Base-by-base conservation (phyloP, 1,140 invertebrate species). In the Drosophila navojoa region DNA sequence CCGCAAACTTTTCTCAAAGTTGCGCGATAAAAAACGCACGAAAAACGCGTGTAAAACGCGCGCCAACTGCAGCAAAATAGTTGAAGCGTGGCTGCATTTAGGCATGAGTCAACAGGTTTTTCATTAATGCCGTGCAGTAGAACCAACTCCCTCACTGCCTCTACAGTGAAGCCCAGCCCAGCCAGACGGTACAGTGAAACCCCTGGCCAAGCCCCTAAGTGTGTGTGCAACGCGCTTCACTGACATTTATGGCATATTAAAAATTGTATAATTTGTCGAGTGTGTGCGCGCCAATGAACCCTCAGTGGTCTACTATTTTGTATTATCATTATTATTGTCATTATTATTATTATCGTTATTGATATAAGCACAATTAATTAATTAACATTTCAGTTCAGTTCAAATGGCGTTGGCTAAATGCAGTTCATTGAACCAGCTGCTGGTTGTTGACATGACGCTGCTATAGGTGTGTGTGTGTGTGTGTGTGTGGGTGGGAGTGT, bases 291-390 rank as follows among this genome's bases (percentile, higher is more conserved):
- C 22, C 25, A 44, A 2, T 45, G 55, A 29, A 27, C 42, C 42
- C 42, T 16, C 55, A 59, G 9, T 35, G n/a, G 27, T 35, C 50
- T 15, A 13, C 29, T 9, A 61, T 16, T 19, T 16, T 15, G 15
- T 7, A 45, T 45, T 45, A 16, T 15, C 15, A 16, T 45, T 9
- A 25, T 54, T 45, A 42, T 49, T 68, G 25, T 57, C 27, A 63
- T 38, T 29, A 22, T 57, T 58, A 45, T 62, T 38, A 62, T 68
- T 60, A 40, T 35, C 29, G 16, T 63, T 70, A 70, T 70, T 74
- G 67, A 58, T 70, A 71, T 76, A 38, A 73, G 64, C 50, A 58
- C 55, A 71, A 59, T 71, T 71, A 76, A 76, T 76, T 76, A 71
- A 55, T 54, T 13, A 64, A 60, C 60, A 63, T 69, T 53, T 76